Conservation (phyloP, 2,888 invertebrate genomes). For the Empis stercorea region DNA sequence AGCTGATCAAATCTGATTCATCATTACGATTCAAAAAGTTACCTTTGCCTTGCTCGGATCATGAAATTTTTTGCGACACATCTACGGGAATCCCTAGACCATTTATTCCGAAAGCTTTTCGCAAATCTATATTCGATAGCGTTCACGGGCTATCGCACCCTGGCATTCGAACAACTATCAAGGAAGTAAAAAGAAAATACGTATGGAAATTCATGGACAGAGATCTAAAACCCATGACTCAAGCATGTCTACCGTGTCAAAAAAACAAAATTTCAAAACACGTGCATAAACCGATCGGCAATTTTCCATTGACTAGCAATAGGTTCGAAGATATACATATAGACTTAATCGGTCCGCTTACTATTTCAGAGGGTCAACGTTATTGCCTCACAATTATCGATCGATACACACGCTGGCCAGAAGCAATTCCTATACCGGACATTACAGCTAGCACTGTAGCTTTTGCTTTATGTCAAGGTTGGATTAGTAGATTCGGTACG, state of each 20-base stretch:
- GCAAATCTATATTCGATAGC: background rate
- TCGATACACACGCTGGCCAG: constrained; percentile 5
- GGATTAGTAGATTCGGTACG: background rate
- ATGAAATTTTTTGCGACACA: background rate
- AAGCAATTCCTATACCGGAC: constrained; percentile 1
- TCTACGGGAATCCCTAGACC: background rate
- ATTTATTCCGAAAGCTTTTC: background rate
- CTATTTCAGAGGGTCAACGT: background rate
- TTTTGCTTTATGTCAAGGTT: background rate
- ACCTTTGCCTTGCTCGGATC: background rate
- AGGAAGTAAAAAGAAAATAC: background rate
- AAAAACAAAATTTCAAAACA: constrained; percentile 4
- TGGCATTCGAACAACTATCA: constrained; percentile 6
- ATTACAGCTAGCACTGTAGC: constrained; percentile 2
- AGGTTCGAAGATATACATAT: constrained; percentile 5
- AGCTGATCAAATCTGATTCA: background rate
- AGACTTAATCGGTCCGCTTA: constrained; percentile 2
- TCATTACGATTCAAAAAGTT: background rate
- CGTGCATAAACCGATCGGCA: background rate
- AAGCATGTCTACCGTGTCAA: constrained; percentile 1
- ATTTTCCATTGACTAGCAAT: background rate
- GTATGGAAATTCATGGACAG: constrained; percentile 4
- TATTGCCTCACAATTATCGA: constrained; percentile 3
- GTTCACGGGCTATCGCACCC: constrained; percentile 15
- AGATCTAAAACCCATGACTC: background rate